Evolutionary conservation across 2,113 vertebrate genomes (phyloP).

Genomic region (Patagioenas fasciata): DNA sequence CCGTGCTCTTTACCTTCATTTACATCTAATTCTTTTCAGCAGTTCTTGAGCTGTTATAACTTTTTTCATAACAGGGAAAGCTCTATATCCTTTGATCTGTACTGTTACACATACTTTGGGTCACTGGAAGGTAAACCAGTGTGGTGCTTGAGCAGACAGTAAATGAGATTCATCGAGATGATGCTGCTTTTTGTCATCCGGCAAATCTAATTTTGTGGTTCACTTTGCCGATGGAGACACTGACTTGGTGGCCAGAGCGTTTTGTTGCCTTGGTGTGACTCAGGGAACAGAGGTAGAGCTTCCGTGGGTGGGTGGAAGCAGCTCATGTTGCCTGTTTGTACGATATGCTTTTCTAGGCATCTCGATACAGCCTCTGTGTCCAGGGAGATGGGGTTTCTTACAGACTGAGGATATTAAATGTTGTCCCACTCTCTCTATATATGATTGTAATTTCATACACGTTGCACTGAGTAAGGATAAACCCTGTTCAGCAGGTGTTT

Average conservation of each 20-base stretch:
- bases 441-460: neutral
- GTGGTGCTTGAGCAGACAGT: neutral
- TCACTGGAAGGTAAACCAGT: neutral
- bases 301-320: neutral
- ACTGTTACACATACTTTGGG: neutral
- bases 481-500: neutral
- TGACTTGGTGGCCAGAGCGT: neutral
- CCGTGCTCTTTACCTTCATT: neutral
- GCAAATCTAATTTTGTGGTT: neutral
- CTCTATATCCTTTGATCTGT: neutral
- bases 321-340: neutral
- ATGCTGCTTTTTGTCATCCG: neutral
- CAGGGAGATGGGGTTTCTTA: neutral
- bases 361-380: too few relatives aligned
- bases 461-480: neutral
- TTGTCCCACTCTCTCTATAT: neutral
- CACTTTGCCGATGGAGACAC: neutral
- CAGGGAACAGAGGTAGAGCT: neutral
- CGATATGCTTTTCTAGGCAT: neutral
- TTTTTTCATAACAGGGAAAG: neutral
- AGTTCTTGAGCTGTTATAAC: neutral
- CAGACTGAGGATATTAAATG: fast-evolving
- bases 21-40: neutral
- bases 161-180: fast-evolving
- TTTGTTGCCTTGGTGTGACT: neutral